Evolutionary conservation across 2,797 vertebrate species (phyloP), one percentile per base, ranked within the genome.

Genomic region (Epinephelus malabaricus): DNA sequence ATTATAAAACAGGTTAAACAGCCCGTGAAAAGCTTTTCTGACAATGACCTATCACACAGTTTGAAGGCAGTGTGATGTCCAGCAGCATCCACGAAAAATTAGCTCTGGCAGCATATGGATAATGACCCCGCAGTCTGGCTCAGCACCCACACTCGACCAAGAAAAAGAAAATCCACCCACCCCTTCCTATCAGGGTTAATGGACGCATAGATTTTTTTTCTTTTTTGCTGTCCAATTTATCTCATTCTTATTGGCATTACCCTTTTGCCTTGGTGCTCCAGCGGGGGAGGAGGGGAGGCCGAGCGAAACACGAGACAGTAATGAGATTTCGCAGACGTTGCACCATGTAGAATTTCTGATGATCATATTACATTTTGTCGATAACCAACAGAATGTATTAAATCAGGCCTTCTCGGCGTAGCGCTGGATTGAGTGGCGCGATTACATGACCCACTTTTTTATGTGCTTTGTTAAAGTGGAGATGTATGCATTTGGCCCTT

Each of bases 241-340:
- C 87, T 90, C 73, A 47, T 90, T 91, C 86, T 82, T 86, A 91
- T 93, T 88, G 92, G 88, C 91, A 87, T 89, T 88, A 90, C 77
- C 89, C 89, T 91, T 90, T 88, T 76, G 82, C 82, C 84, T 86
- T 34, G 69, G 78, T 81, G 82, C 78, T 89, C 45, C 62, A 10
- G 82, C n/a, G 0, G 74, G 74, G 77, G 50, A 54, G 74, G 70
- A 43, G 68, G 67, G 73, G 73, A 40, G 81, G 72, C 49, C 6
- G 50, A 58, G 83, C n/a, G 90, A 92, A 93, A 93, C 85, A 74
- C 53, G 79, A 94, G 85, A 88, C 88, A 47, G 73, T 92, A 93
- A 94, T 93, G 93, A 92, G 88, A 91, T 93, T 93, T 90, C 77
- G 85, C 89, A 90, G 91, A 91, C 83, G 79, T 88, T 86, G 88